phyloP scores from a whole-genome alignment of 1,140 invertebrate species.

The Scaptomyza montana region DNA sequence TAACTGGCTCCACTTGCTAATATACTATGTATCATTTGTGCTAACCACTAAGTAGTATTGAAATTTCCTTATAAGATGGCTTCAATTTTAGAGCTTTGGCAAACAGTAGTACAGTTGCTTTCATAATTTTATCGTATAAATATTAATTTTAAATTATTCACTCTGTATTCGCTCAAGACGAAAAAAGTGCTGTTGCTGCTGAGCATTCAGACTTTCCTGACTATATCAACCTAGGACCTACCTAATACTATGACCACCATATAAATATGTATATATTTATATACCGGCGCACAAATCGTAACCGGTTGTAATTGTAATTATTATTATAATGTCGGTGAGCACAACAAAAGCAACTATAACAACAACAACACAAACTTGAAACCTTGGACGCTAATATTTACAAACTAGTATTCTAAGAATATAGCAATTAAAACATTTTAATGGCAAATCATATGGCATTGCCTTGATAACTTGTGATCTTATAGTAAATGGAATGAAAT shows the following conservation, averaged over 20 bases:
- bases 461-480: conserved; percentile 60
- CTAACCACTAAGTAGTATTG: conserved; percentile 5
- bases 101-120: background rate
- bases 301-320: background rate
- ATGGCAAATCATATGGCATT: conserved; percentile 8
- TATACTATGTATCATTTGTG: background rate
- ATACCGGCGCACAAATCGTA: background rate
- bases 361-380: background rate
- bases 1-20: background rate
- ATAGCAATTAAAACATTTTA: background rate
- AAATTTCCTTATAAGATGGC: background rate
- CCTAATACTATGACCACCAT: conserved; percentile 8
- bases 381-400: background rate
- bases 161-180: background rate
- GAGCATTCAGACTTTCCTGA: background rate
- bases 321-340: background rate
- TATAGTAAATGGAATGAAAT: conserved; percentile 45
- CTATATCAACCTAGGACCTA: background rate
- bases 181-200: background rate
- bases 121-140: background rate
- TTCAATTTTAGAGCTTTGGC: background rate
- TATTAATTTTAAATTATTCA: background rate
- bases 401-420: conserved; percentile 40
- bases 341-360: no score
- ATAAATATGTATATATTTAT: no score